Conservation (phyloP, 2,888 invertebrate genomes). For the Phalera bucephala region DNA sequence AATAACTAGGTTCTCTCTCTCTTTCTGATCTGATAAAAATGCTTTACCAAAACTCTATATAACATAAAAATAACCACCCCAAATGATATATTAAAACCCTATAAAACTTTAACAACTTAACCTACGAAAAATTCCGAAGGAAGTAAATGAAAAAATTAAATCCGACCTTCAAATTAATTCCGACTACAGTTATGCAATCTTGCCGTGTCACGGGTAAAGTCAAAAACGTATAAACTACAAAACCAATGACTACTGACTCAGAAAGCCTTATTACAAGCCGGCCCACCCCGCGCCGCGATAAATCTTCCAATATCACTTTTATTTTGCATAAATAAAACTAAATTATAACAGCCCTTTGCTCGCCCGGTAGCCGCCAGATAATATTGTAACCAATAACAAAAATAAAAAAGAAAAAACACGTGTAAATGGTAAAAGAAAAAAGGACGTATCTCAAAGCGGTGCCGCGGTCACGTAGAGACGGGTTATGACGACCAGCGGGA, state of each 20-base stretch:
- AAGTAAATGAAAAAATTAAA: neutral
- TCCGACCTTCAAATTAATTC: neutral
- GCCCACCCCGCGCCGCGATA: slow-evolving; percentile 62
- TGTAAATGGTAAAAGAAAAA: slow-evolving; percentile 58
- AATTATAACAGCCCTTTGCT: slow-evolving; percentile 76
- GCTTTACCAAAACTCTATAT: no score
- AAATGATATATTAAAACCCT: no score
- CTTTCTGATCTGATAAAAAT: no score
- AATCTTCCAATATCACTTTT: slow-evolving; percentile 72
- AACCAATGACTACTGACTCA: slow-evolving; percentile 23
- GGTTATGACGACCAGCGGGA: slow-evolving; percentile 76
- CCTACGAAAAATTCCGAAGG: no score
- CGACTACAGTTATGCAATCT: neutral
- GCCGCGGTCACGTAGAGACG: slow-evolving; percentile 77
- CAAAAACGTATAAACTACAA: slow-evolving; percentile 9
- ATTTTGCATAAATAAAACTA: slow-evolving; percentile 82
- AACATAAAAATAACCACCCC: no score
- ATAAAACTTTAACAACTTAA: no score
- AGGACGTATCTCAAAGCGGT: slow-evolving; percentile 67
- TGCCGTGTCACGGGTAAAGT: neutral
- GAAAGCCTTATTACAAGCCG: slow-evolving; percentile 31
- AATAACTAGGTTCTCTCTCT: no score
- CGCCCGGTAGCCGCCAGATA: slow-evolving; percentile 78
- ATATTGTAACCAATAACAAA: slow-evolving; percentile 78
- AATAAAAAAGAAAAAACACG: slow-evolving; percentile 64